phyloP scores from a whole-genome alignment of 1,140 invertebrate genomes.

The Orius insidiosus region DNA sequence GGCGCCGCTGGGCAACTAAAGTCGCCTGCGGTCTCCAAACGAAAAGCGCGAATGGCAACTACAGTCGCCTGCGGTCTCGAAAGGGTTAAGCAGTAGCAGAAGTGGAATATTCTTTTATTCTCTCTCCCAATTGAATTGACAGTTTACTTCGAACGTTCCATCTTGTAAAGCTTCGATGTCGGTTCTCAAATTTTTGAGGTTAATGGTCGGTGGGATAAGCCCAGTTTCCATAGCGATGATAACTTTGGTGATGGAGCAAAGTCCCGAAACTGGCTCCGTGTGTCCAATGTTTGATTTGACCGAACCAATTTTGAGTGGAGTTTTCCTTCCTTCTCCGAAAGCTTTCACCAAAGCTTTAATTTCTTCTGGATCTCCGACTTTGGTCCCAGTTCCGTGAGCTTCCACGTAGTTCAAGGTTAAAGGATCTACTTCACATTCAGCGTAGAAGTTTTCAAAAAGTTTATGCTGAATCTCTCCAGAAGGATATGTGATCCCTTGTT shows the following conservation, averaged over 20 bases:
- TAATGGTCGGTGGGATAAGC: slow-evolving; percentile 51
- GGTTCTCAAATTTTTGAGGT: slow-evolving; percentile 45
- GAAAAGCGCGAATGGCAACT: too few species aligned
- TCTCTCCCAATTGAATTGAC: too few species aligned
- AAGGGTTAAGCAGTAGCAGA: too few species aligned
- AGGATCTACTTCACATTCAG: slow-evolving; percentile 62
- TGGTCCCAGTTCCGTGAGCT: slow-evolving; percentile 68
- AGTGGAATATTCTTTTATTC: too few species aligned
- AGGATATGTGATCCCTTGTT: slow-evolving; percentile 80
- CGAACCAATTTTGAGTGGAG: slow-evolving; percentile 67
- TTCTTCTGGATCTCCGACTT: slow-evolving; percentile 76
- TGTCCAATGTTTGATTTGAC: slow-evolving; percentile 91
- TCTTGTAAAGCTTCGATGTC: slow-evolving; percentile 46
- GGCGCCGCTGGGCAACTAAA: too few species aligned
- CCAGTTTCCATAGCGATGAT: slow-evolving; percentile 51
- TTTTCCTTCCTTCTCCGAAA: slow-evolving; percentile 46
- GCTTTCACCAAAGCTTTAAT: slow-evolving; percentile 65
- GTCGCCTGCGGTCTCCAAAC: too few species aligned
- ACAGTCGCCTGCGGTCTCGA: too few species aligned
- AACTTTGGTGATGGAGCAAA: slow-evolving; percentile 64
- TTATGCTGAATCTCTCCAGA: slow-evolving; percentile 63
- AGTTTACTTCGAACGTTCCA: slow-evolving; percentile 36
- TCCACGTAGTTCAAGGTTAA: slow-evolving; percentile 62
- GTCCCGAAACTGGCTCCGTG: slow-evolving; percentile 73
- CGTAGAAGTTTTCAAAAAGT: slow-evolving; percentile 68